These are phyloP conservation scores for Encarsia formosa DNA, from an alignment of 2,888 invertebrate genomes.

Conservation along the genomic window DNA sequence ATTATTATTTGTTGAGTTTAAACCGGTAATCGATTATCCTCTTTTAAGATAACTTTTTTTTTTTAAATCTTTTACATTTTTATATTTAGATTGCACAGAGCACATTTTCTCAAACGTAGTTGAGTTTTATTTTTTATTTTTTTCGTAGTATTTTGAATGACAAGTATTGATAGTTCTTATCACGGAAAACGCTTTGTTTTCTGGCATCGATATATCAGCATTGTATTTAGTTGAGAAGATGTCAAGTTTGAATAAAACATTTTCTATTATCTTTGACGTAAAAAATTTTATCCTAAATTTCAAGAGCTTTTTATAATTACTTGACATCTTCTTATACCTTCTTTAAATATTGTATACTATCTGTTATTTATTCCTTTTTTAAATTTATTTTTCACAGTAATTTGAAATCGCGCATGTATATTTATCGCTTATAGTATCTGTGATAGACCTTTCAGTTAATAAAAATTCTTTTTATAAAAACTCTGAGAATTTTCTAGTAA, in stretches of 20 bases:
- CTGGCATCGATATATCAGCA: conserved; percentile 18
- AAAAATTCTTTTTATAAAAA: conserved; percentile 27
- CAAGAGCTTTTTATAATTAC: neutral
- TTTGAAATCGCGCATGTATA: conserved; percentile 27
- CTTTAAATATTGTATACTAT: too few species aligned
- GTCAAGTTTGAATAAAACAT: conserved; percentile 10
- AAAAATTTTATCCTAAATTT: conserved; percentile 1
- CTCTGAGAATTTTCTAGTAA: conserved; percentile 24
- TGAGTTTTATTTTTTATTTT: neutral
- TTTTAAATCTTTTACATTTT: conserved; percentile 9
- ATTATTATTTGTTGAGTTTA: conserved; percentile 20
- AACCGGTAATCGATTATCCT: too few species aligned
- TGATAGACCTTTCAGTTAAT: conserved; percentile 24
- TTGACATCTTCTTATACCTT: too few species aligned
- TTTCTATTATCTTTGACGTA: neutral
- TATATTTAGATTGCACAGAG: conserved; percentile 10
- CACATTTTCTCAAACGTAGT: neutral
- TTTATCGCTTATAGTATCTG: conserved; percentile 29
- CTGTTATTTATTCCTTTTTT: conserved; percentile 5
- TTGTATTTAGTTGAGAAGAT: conserved; percentile 24
- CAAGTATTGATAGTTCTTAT: too few species aligned
- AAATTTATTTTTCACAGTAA: conserved; percentile 17
- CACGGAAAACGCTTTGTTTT: too few species aligned
- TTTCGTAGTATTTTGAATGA: conserved; percentile 3
- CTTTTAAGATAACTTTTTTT: too few species aligned